Base-by-base conservation (phyloP, 2,797 vertebrate species). In the Synaphobranchus kaupii region DNA sequence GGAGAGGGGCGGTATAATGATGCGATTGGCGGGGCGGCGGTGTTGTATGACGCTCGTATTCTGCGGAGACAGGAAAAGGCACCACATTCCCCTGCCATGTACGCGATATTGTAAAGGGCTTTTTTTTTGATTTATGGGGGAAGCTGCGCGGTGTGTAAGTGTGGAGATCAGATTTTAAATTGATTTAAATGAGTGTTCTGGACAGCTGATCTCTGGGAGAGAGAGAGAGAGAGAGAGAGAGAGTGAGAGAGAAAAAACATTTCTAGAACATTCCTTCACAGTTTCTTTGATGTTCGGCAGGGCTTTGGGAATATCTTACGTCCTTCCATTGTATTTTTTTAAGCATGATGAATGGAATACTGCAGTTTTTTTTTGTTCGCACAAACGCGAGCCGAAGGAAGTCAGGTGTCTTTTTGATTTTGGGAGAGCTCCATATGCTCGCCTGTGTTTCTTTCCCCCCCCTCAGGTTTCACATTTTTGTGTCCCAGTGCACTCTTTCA, bases 121-220 rank as follows among this genome's bases (percentile, higher is more conserved):
- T 84, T 50, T 68, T 78, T 52, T 58, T 48, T 50, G 17, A 28
- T 82, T 48, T 47, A 71, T 85, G 60, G 44, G 52, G 12, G 22
- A 52, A 60, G 63, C 63, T 71, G 60, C 4, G 34, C 17, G 39
- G 39, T 48, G 63, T 31, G 25, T 48, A 48, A 50, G 25, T 71
- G 60, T 91, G 86, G 48, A 95, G 94, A 95, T 96, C 94, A 93
- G 93, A 94, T 96, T 96, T 94, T 93, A 92, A 95, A 95, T 95
- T 94, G 93, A 95, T 96, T 95, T 90, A 91, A 95, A 95, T 94
- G 94, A 95, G 92, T 94, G 93, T 95, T 95, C 93, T 94, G 92
- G 92, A 94, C 95, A 94, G 95, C 94, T 94, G 95, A 96, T 95
- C 94, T 92, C 92, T 92, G 91, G 93, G 76, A 80, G 22, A 44